A percentile compares a stretch with the other conserved stretches of the same genome.
Conservation (phyloP, 2,113 vertebrate genomes). For the Nycticebus coucang region DNA sequence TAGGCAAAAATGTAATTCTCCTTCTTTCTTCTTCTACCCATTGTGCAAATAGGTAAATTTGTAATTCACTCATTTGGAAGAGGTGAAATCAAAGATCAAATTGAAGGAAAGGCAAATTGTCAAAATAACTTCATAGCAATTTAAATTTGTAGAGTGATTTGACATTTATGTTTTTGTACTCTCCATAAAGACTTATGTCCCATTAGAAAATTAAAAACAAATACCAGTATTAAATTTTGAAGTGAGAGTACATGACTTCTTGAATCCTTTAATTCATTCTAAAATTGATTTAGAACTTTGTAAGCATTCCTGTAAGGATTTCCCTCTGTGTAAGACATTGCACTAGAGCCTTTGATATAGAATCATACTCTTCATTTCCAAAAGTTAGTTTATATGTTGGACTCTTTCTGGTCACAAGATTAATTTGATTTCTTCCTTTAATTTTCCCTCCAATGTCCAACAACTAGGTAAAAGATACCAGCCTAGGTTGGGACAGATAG, state of each 20-base stretch:
- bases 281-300: neutral
- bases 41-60: neutral
- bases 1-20: neutral
- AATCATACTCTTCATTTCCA: neutral
- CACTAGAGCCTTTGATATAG: neutral
- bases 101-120: neutral
- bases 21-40: no score
- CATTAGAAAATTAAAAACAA: neutral
- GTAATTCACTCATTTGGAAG: neutral
- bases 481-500: conserved; percentile 7
- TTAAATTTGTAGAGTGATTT: neutral
- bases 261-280: neutral
- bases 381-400: conserved; percentile 2
- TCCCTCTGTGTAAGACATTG: neutral
- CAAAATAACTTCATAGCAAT: neutral
- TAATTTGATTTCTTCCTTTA: conserved; percentile 50
- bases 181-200: neutral
- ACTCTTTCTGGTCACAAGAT: neutral
- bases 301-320: neutral
- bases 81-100: neutral
- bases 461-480: neutral
- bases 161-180: neutral
- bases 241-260: neutral
- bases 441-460: neutral
- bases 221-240: neutral